Evolutionary conservation across 2,113 vertebrate genomes (phyloP), one percentile per base, ranked within the genome.

Genomic region (Prolemur simus): DNA sequence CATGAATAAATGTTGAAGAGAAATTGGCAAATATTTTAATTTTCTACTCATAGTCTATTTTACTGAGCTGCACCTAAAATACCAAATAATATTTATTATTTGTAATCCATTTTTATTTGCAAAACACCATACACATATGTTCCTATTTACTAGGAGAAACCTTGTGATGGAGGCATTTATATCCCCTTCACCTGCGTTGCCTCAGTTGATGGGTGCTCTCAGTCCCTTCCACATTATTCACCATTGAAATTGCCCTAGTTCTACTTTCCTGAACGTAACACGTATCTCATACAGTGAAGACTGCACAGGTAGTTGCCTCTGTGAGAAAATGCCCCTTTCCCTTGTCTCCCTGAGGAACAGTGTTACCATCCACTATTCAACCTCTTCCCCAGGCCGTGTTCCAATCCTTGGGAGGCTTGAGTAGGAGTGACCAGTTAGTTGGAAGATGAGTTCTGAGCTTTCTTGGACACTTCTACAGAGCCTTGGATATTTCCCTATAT

Each of bases 141-240:
- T 11, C 23, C 13, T 54, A 9, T 13, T 37, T 9, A 20, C 3
- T 7, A n/a, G 20, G 5, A 14, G 13, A 15, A 37, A 11, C 21
- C 25, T 89, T 20, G 29, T 0, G 3, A 80, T 45, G 15, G 25
- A 25, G 25, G 20, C 2, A 27, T 18, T 2, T 39, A 32, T 8
- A 20, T 1, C 1, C 20, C 20, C 8, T 14, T 14, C 34, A 21
- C 18, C 21, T 20, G 23, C 29, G 7, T 1, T 9, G 3, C 68
- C 25, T 82, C 37, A 13, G 25, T 37, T 32, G 4, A 6, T 21
- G 8, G 5, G 15, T 17, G 10, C 12, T 14, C 27, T 25, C 1
- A 18, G 5, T 47, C 5, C 8, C 25, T 85, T 39, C 29, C 56
- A 54, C 23, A 52, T 27, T 15, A 10, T 27, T 84, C 14, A 42